phyloP scores from a whole-genome alignment of 92 coral and sea anemone genomes.

The Micromussa lordhowensis region DNA sequence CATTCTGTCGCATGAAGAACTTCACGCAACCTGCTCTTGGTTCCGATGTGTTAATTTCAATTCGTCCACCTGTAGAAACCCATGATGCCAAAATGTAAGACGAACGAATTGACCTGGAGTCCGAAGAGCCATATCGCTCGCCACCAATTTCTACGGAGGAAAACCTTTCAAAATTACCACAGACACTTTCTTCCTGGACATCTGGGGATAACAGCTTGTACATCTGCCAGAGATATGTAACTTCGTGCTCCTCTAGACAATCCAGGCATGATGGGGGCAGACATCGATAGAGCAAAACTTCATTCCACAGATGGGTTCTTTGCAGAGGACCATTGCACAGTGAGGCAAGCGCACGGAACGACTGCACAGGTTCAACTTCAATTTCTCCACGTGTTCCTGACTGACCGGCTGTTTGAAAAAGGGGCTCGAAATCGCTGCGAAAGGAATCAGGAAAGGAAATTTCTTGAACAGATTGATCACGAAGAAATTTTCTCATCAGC shows the following conservation, averaged over 20 bases:
- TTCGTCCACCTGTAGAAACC: conserved; percentile 53
- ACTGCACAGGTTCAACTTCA: background rate
- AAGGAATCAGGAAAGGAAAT: too few species aligned
- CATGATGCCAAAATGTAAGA: conserved; percentile 56
- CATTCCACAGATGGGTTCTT: too few species aligned
- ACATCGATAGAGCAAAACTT: too few species aligned
- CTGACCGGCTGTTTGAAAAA: too few species aligned
- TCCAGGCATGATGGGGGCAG: background rate
- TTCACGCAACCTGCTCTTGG: conserved; percentile 60
- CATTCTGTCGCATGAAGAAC: conserved; percentile 51
- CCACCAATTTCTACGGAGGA: conserved; percentile 42
- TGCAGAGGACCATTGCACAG: too few species aligned
- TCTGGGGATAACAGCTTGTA: background rate
- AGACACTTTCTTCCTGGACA: conserved; percentile 14
- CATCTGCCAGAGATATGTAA: conserved; percentile 22
- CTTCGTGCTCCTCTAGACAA: conserved; percentile 13
- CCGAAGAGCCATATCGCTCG: conserved; percentile 42
- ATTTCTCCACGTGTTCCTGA: too few species aligned
- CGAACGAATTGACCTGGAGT: conserved; percentile 40
- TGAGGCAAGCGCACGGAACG: too few species aligned
- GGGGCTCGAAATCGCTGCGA: too few species aligned
- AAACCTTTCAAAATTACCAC: conserved; percentile 24
- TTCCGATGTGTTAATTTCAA: conserved; percentile 19
- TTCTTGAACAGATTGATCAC: conserved; percentile 6
- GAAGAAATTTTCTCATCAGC: background rate